Evolutionary conservation across 2,888 invertebrate species (phyloP).

Genomic region (Chalcis sispes): DNA sequence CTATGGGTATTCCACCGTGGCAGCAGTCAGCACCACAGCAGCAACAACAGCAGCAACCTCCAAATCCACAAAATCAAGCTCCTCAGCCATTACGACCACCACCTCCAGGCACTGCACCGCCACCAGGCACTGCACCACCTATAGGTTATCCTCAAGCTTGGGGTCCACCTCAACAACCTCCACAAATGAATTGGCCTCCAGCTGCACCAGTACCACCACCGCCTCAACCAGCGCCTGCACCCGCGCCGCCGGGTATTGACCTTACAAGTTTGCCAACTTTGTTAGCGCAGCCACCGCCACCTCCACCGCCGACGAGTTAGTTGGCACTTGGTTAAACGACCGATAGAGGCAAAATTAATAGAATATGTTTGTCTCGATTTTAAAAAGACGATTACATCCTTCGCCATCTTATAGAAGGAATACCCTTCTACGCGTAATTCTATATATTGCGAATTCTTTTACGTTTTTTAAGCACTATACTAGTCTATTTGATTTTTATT

Average conservation of each 20-base stretch:
- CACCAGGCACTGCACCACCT: slow-evolving; percentile 69
- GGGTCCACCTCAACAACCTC: slow-evolving; percentile 49
- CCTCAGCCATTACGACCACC: slow-evolving; percentile 72
- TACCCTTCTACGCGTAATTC: background rate
- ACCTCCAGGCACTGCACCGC: slow-evolving; percentile 73
- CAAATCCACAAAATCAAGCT: slow-evolving; percentile 60
- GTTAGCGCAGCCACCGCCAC: slow-evolving; percentile 83
- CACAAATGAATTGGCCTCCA: slow-evolving; percentile 71
- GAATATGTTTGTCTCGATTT: background rate
- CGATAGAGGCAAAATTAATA: background rate
- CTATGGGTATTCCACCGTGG: slow-evolving; percentile 74
- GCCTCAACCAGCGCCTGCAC: slow-evolving; percentile 75
- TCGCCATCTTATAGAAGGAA: background rate
- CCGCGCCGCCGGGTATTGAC: slow-evolving; percentile 78
- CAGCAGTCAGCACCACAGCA: slow-evolving; percentile 65
- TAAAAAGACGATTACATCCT: background rate
- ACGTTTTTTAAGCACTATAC: too few species aligned
- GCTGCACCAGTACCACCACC: slow-evolving; percentile 78
- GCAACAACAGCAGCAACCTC: slow-evolving; percentile 67
- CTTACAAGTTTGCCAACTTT: slow-evolving; percentile 78
- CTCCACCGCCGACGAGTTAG: slow-evolving; percentile 79
- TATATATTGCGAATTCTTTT: slow-evolving; percentile 22
- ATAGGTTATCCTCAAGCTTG: slow-evolving; percentile 67
- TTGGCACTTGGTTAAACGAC: background rate
- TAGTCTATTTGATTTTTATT: too few species aligned